phyloP scores from a whole-genome alignment of 1,140 invertebrate species.

The Holotrichia oblita region DNA sequence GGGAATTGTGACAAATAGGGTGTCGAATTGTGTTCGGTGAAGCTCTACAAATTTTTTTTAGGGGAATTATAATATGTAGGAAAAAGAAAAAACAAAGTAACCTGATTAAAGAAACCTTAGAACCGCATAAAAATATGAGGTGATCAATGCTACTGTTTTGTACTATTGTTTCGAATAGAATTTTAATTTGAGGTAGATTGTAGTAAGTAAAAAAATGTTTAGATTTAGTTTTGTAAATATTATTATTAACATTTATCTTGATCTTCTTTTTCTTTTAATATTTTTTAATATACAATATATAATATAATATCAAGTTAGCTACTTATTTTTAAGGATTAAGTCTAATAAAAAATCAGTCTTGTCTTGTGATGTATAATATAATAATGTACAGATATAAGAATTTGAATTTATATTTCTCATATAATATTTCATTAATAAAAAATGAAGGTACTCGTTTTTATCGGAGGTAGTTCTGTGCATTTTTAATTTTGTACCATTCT shows the following conservation, averaged over 20 bases:
- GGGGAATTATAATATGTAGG: background rate
- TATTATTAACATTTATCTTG: too few relatives aligned
- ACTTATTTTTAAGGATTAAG: background rate
- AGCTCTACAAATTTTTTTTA: background rate
- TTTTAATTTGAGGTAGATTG: too few relatives aligned
- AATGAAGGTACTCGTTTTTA: background rate
- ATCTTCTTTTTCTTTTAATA: too few relatives aligned
- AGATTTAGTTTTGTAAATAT: background rate
- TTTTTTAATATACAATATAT: conserved; percentile 10
- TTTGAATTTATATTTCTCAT: background rate
- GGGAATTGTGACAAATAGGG: too few relatives aligned
- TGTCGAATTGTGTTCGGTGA: background rate
- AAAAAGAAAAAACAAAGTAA: background rate
- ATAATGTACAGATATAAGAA: conserved; percentile 8
- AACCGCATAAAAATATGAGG: background rate
- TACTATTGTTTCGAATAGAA: too few relatives aligned
- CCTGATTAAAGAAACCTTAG: conserved; percentile 33
- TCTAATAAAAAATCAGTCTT: conserved; percentile 21
- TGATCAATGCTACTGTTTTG: too few relatives aligned
- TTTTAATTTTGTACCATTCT: background rate
- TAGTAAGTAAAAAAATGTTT: background rate
- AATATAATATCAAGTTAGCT: background rate
- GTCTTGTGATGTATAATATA: background rate
- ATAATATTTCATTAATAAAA: conserved; percentile 3
- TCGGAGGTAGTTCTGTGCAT: background rate